Evolutionary conservation across 2,888 invertebrate species (phyloP).

Genomic region (Pemphredon lugubris): DNA sequence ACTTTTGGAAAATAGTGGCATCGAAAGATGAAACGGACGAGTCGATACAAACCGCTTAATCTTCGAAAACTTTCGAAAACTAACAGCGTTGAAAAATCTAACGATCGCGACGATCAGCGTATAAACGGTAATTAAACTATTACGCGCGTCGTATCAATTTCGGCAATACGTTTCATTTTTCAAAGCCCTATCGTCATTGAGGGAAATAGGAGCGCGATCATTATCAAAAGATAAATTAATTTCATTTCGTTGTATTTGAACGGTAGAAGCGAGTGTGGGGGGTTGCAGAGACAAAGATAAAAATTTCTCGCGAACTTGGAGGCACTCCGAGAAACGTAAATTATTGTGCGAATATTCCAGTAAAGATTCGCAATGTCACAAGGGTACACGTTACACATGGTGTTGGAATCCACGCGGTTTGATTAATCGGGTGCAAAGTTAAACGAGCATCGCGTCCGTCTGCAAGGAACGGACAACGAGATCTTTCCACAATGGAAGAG

Average conservation of each 20-base stretch:
- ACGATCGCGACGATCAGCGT: no score
- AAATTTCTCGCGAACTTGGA: neutral
- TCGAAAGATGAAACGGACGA: no score
- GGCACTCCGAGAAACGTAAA: neutral
- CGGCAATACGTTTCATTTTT: no score
- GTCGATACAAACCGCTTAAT: no score
- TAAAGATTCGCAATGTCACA: constrained; percentile 18
- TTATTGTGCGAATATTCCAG: constrained; percentile 16
- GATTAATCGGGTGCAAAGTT: constrained; percentile 75
- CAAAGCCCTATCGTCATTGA: no score
- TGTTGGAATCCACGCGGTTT: constrained; percentile 44
- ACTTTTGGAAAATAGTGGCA: no score
- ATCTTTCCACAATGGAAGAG: constrained; percentile 47
- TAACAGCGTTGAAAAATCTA: no score
- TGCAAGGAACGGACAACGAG: constrained; percentile 42
- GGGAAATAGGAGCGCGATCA: no score
- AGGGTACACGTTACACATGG: constrained; percentile 25
- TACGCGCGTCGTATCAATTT: no score
- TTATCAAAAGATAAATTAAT: neutral
- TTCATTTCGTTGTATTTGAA: neutral
- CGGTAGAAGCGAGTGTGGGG: neutral
- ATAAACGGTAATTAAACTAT: no score
- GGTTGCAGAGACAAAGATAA: no score
- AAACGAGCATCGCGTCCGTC: constrained; percentile 64
- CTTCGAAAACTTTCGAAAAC: no score